Evolutionary conservation across 2,113 vertebrate genomes (phyloP).

Genomic region (Axis porcinus): DNA sequence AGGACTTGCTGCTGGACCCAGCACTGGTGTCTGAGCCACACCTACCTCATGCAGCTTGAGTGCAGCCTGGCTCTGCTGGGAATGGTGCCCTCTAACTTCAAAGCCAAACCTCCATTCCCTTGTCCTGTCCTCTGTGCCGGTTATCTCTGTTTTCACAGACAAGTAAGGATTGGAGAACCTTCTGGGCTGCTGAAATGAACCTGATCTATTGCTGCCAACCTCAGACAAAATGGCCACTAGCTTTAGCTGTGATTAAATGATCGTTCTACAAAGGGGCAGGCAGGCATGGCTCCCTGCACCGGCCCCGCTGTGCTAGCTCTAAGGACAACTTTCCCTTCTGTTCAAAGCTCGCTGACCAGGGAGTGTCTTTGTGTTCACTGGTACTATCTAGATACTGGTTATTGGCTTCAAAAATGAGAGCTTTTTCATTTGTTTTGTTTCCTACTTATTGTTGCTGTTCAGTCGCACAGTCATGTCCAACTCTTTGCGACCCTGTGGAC

Average conservation of each 20-base stretch:
- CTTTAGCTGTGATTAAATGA: background rate
- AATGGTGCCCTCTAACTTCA: background rate
- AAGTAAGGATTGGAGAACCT: background rate
- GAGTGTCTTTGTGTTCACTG: background rate
- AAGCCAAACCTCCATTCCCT: background rate
- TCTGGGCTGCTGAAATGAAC: background rate
- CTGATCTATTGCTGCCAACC: background rate
- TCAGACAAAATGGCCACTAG: background rate
- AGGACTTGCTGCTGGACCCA: fast-evolving
- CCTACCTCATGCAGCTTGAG: background rate
- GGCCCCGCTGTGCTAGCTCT: fast-evolving
- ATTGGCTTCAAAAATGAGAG: background rate
- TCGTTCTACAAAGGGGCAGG: background rate
- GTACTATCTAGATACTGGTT: background rate
- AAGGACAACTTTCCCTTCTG: background rate
- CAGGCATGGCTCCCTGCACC: background rate
- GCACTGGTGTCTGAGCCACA: background rate
- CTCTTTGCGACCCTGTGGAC: fast-evolving
- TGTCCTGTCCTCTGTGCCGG: no score
- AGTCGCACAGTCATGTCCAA: fast-evolving
- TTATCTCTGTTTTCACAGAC: background rate
- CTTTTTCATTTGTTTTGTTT: background rate
- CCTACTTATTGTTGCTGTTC: background rate
- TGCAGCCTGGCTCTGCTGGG: background rate
- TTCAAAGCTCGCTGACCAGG: background rate